These are phyloP conservation scores for Drosophila macrothrix DNA, from an alignment of 2,888 invertebrate species.

Conservation along the genomic window DNA sequence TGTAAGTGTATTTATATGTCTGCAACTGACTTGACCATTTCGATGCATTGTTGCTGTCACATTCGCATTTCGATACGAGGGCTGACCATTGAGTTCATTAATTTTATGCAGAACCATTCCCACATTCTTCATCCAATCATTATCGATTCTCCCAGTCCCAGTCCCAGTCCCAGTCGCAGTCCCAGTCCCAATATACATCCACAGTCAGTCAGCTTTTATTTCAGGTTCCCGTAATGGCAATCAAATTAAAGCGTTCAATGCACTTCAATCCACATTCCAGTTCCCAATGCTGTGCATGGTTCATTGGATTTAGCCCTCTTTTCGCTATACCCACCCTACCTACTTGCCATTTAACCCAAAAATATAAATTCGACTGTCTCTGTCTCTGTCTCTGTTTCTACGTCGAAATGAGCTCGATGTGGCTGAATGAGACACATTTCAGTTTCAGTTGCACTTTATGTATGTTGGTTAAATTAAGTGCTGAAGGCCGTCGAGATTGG, in stretches of 20 bases:
- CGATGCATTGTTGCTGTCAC: conserved; percentile 2
- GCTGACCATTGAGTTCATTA: conserved; percentile 40
- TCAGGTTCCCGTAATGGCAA: conserved; percentile 33
- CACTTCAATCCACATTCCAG: conserved; percentile 30
- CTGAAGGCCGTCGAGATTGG: not conserved
- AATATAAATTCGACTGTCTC: conserved; percentile 21
- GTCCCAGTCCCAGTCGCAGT: conserved; percentile 13
- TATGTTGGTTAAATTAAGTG: not conserved
- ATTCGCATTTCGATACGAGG: conserved; percentile 6
- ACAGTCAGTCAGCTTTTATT: conserved; percentile 24
- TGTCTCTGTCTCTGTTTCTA: not conserved
- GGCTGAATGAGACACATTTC: conserved; percentile 12
- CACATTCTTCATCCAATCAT: conserved; percentile 3
- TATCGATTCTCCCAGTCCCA: conserved; percentile 13
- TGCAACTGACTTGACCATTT: conserved; percentile 12
- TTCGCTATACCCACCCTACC: not conserved
- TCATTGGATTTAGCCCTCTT: conserved; percentile 37
- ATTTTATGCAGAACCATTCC: conserved; percentile 42
- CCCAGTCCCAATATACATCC: conserved; percentile 10
- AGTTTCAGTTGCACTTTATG: conserved; percentile 8
- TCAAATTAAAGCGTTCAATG: conserved; percentile 56
- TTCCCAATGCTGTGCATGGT: conserved; percentile 36
- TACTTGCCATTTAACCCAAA: conserved; percentile 11
- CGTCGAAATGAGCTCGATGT: not conserved
- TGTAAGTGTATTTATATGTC: conserved; percentile 2